Evolutionary conservation across 1,140 invertebrate genomes (phyloP), one percentile per base, ranked within the genome.

Genomic region (Hyles euphorbiae): DNA sequence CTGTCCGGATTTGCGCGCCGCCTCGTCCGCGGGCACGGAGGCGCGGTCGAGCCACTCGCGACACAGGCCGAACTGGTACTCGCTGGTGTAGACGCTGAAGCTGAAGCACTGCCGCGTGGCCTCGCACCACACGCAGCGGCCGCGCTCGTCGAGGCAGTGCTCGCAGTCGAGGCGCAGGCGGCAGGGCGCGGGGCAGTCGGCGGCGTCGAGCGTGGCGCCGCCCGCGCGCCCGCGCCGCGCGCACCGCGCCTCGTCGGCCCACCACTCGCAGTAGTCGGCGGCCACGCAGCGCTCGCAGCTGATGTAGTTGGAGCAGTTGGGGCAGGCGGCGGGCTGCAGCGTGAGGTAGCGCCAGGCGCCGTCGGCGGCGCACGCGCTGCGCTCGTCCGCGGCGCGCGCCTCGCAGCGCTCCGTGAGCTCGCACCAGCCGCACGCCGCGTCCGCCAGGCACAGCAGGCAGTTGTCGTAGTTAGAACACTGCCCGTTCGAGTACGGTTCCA

Each of bases 71-170:
- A 97, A 98, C 69, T 97, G 95, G 88, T 97, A 98, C 70, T 97
- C 95, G 58, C 96, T 97, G 2, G 97, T 98, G 81, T 98, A 98
- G 3, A 98, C 95, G 2, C 96, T 95, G 88, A 98, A 98, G 46
- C 96, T 95, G 78, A 98, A 97, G 80, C 98, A 99, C 74, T 97
- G 95, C 47, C 93, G 90, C 0, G 95, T 97, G 44, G 96, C 94
- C 73, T 98, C 95, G 78, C 97, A 98, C 98, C 97, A 99, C 0
- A 98, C 97, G 85, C 98, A 99, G 54, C 96, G 91, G 5, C 96
- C 96, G 46, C 93, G 92, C 65, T 95, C 94, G 58, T 95, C 94
- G 9, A 98, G 83, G 76, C 98, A 99, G 32, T 94, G 91, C 4
- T 93, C 92, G 80, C 97, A 98, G 68, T 94, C 94, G 2, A 78